These are phyloP conservation scores for Drosophila austrosaltans DNA, from an alignment of 2,888 invertebrate species.

Conservation along the genomic window DNA sequence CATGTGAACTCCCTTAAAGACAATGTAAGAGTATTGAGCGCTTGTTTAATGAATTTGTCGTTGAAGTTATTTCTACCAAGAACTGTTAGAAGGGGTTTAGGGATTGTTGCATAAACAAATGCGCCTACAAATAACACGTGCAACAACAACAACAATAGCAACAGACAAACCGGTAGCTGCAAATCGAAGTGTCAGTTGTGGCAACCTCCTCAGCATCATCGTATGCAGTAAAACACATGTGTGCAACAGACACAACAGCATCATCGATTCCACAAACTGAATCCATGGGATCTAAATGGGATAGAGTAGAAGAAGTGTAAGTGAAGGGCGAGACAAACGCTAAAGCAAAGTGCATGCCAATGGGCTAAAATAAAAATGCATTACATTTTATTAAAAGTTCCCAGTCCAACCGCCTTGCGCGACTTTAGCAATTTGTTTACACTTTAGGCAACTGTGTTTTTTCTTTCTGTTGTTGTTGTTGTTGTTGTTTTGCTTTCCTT, in stretches of 20 bases:
- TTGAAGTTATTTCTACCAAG: constrained; percentile 70
- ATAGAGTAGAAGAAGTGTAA: background rate
- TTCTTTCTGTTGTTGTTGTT: no score
- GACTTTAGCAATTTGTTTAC: constrained; percentile 67
- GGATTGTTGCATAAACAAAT: constrained; percentile 69
- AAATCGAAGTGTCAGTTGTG: constrained; percentile 75
- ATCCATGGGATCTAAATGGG: background rate
- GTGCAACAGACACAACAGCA: constrained; percentile 67
- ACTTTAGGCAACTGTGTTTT: constrained; percentile 61
- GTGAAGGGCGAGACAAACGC: constrained; percentile 41
- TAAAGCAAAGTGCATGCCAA: constrained; percentile 74
- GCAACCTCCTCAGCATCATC: constrained; percentile 38
- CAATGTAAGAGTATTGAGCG: constrained; percentile 22
- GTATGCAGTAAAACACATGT: constrained; percentile 64
- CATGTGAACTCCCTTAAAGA: background rate
- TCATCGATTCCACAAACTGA: constrained; percentile 12
- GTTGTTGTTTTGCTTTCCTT: constrained; percentile 40
- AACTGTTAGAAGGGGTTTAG: constrained; percentile 51
- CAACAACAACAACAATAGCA: constrained; percentile 52
- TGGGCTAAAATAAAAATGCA: constrained; percentile 63
- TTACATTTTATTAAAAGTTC: constrained; percentile 66
- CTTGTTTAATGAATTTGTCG: constrained; percentile 69
- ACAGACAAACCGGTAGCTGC: constrained; percentile 50
- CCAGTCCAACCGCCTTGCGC: background rate
- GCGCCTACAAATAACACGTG: constrained; percentile 65